Base-by-base conservation (phyloP, 1,140 invertebrate species). In the Heliconius nattereri region DNA sequence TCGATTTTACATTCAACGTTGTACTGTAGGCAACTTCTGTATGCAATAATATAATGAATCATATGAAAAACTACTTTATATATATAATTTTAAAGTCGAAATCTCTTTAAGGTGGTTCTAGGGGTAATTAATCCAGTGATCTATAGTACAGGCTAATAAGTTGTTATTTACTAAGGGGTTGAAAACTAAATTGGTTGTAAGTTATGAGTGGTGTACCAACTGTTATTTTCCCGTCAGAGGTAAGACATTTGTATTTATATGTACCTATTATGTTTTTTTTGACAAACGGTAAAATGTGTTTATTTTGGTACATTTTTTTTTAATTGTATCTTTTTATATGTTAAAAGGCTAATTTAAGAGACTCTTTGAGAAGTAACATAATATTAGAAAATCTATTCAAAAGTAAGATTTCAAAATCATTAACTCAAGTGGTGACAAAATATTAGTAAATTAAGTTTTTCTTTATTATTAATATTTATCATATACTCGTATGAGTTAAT, bases 81-180 rank as follows among this genome's bases (percentile, higher is more conserved):
- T n/a, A n/a, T 2, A 0, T 29, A 0, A 11, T 1, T n/a, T 66
- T 71, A 70, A 74, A 57, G 72, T 70, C 73, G 6, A 78, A 29
- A 54, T 40, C 23, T 29, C 3, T 16, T 16, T 75, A 11, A 49
- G 3, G 26, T 71, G 66, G 16, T 19, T 7, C 11, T 19, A 9
- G 70, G 70, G 52, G 75, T 72, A 79, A 82, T 82, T 79, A 77
- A 57, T 29, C 54, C 45, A 70, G 71, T 82, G 81, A 79, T 79
- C 73, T 82, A 82, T 82, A 29, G 81, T 57, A 76, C 52, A 66
- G 54, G 40, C 37, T 82, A 79, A 82, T 79, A 79, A 76, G 78
- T 80, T 49, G 60, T 79, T 80, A 80, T 75, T 79, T 75, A 80
- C 52, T 79, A 76, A 74, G 81, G 81, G 81, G 81, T 80, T 82